A percentile compares a stretch with the other conserved stretches of the same genome.
phyloP scores from a whole-genome alignment of 2,113 vertebrate genomes.

The Puffinus mauretanicus region DNA sequence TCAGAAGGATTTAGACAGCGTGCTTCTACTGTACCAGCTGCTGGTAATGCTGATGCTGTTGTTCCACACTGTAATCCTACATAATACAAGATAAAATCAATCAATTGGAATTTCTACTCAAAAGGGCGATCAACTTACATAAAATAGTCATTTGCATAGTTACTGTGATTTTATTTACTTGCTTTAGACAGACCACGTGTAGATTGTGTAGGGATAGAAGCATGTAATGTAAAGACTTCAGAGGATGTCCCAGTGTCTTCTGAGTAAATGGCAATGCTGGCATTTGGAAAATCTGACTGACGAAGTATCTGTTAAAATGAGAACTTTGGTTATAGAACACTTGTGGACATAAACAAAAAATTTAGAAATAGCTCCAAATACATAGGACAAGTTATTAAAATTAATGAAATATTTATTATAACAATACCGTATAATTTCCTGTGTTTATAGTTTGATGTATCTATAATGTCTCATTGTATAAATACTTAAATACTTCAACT shows the following conservation, averaged over 20 bases:
- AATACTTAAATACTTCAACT: background rate
- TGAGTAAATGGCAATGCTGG: background rate
- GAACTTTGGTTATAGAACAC: background rate
- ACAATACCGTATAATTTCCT: background rate
- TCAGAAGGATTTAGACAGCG: background rate
- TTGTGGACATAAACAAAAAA: background rate
- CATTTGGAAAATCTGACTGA: background rate
- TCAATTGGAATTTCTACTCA: background rate
- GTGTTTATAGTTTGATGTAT: background rate
- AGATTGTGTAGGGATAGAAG: slow-evolving; percentile 10
- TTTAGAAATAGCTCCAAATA: background rate
- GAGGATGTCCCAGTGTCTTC: background rate
- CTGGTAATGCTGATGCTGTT: background rate
- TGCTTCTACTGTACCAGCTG: background rate
- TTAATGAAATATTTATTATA: background rate
- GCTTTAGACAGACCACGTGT: background rate
- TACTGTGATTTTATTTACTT: slow-evolving; percentile 53
- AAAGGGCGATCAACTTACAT: background rate
- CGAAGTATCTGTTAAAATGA: slow-evolving; percentile 42
- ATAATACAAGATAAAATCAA: background rate
- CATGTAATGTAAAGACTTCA: background rate
- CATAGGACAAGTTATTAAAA: background rate
- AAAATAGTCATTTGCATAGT: background rate
- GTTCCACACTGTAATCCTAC: slow-evolving; percentile 13
- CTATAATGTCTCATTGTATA: background rate